Conservation (phyloP, 1,140 invertebrate genomes). For the Coptotermes formosanus region DNA sequence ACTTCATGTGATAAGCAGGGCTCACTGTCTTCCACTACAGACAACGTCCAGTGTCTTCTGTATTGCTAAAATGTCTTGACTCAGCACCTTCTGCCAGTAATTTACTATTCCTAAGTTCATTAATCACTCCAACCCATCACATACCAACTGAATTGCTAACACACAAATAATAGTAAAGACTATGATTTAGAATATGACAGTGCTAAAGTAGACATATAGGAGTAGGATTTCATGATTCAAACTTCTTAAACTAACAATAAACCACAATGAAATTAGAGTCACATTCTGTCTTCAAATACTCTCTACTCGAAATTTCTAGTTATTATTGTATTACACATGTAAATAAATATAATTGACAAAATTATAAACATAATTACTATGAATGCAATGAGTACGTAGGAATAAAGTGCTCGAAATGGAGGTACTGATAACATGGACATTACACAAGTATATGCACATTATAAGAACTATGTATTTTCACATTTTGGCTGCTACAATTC, state of each 20-base stretch:
- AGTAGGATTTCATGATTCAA: neutral
- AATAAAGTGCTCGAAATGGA: neutral
- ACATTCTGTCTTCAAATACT: neutral
- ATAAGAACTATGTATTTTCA: no score
- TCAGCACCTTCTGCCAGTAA: neutral
- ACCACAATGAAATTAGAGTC: neutral
- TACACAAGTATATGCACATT: neutral
- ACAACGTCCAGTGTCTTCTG: neutral
- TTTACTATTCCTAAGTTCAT: neutral
- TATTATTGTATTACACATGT: neutral
- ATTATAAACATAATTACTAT: neutral
- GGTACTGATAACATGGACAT: neutral
- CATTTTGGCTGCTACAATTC: neutral
- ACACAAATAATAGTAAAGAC: neutral
- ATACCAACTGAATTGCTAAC: neutral
- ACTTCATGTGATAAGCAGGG: neutral
- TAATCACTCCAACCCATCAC: neutral
- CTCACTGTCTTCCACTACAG: conserved; percentile 12
- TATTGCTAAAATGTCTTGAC: neutral
- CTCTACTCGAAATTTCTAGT: neutral
- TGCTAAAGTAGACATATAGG: neutral
- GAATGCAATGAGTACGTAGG: neutral
- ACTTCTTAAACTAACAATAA: neutral
- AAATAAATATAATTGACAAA: neutral
- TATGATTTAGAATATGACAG: neutral